Evolutionary conservation across 2,888 invertebrate species (phyloP).

Genomic region (Drosophila anomalipes): DNA sequence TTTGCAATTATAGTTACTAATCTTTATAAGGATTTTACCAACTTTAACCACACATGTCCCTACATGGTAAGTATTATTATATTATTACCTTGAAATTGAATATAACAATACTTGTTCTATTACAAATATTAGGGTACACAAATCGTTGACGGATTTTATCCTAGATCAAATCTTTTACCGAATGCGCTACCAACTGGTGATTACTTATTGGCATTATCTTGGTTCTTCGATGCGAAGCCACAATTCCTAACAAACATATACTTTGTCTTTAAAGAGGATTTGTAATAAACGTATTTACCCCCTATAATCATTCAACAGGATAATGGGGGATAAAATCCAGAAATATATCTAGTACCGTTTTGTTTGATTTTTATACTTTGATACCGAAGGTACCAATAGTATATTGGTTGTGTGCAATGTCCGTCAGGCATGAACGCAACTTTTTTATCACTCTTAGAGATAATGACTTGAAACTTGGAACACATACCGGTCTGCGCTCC

Average conservation of each 20-base stretch:
- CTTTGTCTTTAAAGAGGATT: conserved; percentile 27
- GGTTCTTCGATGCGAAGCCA: conserved; percentile 25
- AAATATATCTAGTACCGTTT: no score
- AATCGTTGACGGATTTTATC: conserved; percentile 24
- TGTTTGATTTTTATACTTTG: no score
- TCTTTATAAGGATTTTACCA: conserved; percentile 13
- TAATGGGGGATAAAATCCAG: no score
- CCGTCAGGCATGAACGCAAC: no score
- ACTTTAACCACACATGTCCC: conserved; percentile 40
- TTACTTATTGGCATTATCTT: conserved; percentile 25
- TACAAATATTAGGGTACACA: conserved; percentile 20
- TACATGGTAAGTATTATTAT: conserved; percentile 17
- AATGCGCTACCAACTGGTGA: conserved; percentile 27
- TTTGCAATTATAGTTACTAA: background rate
- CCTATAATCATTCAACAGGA: background rate
- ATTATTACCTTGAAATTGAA: no score
- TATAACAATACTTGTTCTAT: background rate
- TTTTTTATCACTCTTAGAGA: no score
- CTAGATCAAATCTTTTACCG: background rate
- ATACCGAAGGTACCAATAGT: no score
- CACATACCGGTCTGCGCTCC: no score
- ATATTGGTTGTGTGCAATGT: no score
- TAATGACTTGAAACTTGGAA: no score
- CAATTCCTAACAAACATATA: conserved; percentile 35
- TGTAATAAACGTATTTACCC: background rate